phyloP scores from a whole-genome alignment of 2,888 invertebrate genomes.

The Stictocephala bisonia region DNA sequence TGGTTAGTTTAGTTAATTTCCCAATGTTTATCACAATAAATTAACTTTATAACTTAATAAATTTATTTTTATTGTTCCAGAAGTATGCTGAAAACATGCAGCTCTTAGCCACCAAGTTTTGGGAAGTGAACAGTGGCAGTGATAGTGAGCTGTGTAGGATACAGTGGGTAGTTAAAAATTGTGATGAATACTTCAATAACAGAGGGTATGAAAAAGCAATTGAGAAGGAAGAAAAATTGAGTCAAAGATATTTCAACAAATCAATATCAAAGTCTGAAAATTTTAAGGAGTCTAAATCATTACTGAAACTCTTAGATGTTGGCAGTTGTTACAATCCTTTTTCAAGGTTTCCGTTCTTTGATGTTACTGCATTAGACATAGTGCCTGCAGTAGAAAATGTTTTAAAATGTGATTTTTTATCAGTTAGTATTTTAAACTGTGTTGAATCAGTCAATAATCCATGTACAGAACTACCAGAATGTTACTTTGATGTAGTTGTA shows the following conservation, averaged over 20 bases:
- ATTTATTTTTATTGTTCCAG: constrained; percentile 59
- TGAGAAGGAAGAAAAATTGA: constrained; percentile 47
- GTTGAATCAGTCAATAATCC: constrained; percentile 10
- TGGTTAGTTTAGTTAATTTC: too few relatives aligned
- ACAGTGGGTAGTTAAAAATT: constrained; percentile 75
- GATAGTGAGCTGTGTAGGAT: constrained; percentile 73
- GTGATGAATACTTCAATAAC: constrained; percentile 73
- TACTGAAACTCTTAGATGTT: constrained; percentile 81
- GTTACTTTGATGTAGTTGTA: constrained; percentile 79
- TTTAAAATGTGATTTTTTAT: constrained; percentile 83
- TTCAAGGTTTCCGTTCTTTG: constrained; percentile 71
- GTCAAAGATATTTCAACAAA: constrained; percentile 47
- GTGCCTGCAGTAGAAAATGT: constrained; percentile 78
- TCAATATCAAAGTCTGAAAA: neutral
- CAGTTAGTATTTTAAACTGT: constrained; percentile 64
- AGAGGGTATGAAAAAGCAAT: constrained; percentile 59
- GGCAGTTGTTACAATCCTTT: constrained; percentile 97
- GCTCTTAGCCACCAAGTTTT: constrained; percentile 76
- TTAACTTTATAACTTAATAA: too few relatives aligned
- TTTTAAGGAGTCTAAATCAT: neutral
- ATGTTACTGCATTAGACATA: constrained; percentile 81
- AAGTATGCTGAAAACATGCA: constrained; percentile 81
- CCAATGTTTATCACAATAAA: too few relatives aligned
- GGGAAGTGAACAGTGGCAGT: constrained; percentile 71
- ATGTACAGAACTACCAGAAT: constrained; percentile 52